These are phyloP conservation scores for Phenganax subtilis DNA, from an alignment of 92 coral and sea anemone species.

Conservation along the genomic window DNA sequence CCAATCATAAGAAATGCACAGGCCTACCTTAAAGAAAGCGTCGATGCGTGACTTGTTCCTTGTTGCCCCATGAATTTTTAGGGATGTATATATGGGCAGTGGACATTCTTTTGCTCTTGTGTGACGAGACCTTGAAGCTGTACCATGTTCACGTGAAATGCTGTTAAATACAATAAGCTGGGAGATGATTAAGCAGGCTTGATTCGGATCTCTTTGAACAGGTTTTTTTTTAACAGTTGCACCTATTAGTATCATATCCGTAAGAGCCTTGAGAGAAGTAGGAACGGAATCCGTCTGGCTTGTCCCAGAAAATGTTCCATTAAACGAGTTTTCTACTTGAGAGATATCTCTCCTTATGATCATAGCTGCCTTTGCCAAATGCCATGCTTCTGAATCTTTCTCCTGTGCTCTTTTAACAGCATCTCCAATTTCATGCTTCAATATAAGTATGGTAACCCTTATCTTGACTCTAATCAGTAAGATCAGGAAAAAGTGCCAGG, in stretches of 20 bases:
- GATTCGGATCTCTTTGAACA: neutral
- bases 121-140: slow-evolving; percentile 43
- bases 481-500: slow-evolving; percentile 50
- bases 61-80: slow-evolving; percentile 3
- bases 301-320: neutral
- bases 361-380: neutral
- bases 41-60: slow-evolving; percentile 5
- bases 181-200: neutral
- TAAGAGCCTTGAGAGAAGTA: neutral
- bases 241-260: neutral
- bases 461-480: slow-evolving; percentile 58
- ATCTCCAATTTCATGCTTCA: slow-evolving; percentile 57
- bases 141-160: slow-evolving; percentile 37
- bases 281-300: neutral
- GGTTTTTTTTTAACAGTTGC: neutral
- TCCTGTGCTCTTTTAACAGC: neutral
- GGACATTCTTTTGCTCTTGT: slow-evolving; percentile 37
- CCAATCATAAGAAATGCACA: slow-evolving; percentile 29
- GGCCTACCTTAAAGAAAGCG: neutral
- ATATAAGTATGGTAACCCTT: slow-evolving; percentile 46
- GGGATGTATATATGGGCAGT: neutral
- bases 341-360: neutral
- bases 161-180: slow-evolving; percentile 57
- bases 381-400: neutral
- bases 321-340: neutral